phyloP scores from a whole-genome alignment of 1,140 invertebrate genomes.

The Caenorhabditis tropicalis region DNA sequence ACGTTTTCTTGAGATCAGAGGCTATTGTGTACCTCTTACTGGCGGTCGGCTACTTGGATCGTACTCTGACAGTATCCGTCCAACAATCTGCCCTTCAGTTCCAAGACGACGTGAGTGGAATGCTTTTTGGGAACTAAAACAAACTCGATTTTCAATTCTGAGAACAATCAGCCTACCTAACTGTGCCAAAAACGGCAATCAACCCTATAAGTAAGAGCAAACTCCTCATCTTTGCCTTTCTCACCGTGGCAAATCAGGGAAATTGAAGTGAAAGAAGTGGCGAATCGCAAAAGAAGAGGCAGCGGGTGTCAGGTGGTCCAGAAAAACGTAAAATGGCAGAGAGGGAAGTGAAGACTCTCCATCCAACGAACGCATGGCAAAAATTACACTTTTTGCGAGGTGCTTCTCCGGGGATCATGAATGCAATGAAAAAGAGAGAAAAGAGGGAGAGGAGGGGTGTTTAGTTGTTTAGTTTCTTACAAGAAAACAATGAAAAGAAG shows the following conservation, averaged over 20 bases:
- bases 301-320: neutral
- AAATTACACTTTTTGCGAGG: neutral
- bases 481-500: constrained; percentile 1
- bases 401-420: neutral
- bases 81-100: constrained; percentile 61
- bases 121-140: constrained; percentile 8
- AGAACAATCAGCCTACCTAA: neutral
- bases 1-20: neutral
- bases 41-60: constrained; percentile 62
- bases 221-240: neutral
- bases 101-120: constrained; percentile 60
- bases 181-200: neutral
- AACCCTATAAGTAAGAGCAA: neutral
- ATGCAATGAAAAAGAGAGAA: neutral
- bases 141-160: no score
- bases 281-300: neutral
- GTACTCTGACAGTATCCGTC: constrained; percentile 63
- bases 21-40: constrained; percentile 59
- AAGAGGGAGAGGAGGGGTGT: neutral
- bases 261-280: neutral
- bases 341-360: neutral
- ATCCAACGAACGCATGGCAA: neutral
- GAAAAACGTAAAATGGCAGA: neutral
- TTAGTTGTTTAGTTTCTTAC: neutral
- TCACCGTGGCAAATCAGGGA: neutral